These are phyloP conservation scores for Miniopterus natalensis DNA, from an alignment of 2,113 vertebrate species.

Conservation along the genomic window DNA sequence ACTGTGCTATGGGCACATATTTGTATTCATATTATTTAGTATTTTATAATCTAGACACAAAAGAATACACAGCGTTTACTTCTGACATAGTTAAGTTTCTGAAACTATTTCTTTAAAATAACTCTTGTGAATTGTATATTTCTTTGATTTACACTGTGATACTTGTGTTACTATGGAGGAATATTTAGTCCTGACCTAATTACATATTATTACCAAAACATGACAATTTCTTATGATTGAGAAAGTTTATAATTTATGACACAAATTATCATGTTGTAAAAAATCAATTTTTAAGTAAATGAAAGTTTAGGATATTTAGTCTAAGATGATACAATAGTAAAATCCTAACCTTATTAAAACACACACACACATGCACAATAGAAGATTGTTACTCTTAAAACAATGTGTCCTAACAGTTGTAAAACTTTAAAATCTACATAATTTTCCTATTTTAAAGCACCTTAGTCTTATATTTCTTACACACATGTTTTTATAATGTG, in stretches of 20 bases:
- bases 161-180: background rate
- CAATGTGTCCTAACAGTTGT: background rate
- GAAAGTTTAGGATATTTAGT: background rate
- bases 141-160: background rate
- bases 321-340: background rate
- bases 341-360: conserved; percentile 30
- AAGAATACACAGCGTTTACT: background rate
- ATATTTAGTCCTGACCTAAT: background rate
- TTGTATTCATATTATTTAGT: background rate
- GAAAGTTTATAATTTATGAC: background rate
- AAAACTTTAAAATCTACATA: background rate
- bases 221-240: background rate
- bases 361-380: background rate
- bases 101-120: background rate
- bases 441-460: background rate
- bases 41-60: background rate
- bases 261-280: background rate
- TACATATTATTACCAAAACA: background rate
- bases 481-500: background rate
- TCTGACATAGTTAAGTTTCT: background rate
- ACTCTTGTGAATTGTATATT: background rate
- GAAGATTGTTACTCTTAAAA: background rate
- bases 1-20: background rate
- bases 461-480: background rate
- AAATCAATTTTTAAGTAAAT: background rate